Percentiles rank a stretch among this genome's conserved stretches.
phyloP scores from a whole-genome alignment of 1,140 invertebrate species.

The Halyomorpha halys region DNA sequence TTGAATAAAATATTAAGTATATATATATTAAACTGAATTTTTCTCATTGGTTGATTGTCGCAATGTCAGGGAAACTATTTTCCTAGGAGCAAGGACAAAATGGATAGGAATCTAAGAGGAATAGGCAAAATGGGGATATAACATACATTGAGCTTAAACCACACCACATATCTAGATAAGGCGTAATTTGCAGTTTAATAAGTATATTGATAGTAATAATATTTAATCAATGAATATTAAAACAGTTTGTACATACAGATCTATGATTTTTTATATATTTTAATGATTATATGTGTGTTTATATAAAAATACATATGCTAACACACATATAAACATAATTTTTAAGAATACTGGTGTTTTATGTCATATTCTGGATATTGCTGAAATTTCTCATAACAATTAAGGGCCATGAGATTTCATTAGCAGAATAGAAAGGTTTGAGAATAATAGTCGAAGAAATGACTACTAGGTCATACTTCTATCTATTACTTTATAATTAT shows the following conservation, averaged over 20 bases:
- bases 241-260: slow-evolving; percentile 8
- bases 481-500: too few relatives aligned
- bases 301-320: too few relatives aligned
- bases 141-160: slow-evolving; percentile 17
- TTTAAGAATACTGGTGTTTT: not conserved
- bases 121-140: not conserved
- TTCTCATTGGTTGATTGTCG: slow-evolving; percentile 1
- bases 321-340: not conserved
- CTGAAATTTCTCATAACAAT: too few relatives aligned
- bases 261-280: not conserved
- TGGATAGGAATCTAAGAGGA: not conserved
- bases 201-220: slow-evolving; percentile 7
- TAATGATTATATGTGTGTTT: too few relatives aligned
- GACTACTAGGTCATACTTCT: too few relatives aligned
- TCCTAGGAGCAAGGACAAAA: not conserved
- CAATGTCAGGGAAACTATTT: not conserved
- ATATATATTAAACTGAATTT: too few relatives aligned
- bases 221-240: slow-evolving; percentile 1
- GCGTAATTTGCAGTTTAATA: slow-evolving; percentile 16
- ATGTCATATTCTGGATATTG: not conserved
- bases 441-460: too few relatives aligned
- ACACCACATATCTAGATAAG: slow-evolving; percentile 11
- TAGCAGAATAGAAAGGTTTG: too few relatives aligned
- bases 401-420: too few relatives aligned
- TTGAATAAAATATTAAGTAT: too few relatives aligned